phyloP scores from a whole-genome alignment of 2,113 vertebrate species.

The Copsychus sechellarum region DNA sequence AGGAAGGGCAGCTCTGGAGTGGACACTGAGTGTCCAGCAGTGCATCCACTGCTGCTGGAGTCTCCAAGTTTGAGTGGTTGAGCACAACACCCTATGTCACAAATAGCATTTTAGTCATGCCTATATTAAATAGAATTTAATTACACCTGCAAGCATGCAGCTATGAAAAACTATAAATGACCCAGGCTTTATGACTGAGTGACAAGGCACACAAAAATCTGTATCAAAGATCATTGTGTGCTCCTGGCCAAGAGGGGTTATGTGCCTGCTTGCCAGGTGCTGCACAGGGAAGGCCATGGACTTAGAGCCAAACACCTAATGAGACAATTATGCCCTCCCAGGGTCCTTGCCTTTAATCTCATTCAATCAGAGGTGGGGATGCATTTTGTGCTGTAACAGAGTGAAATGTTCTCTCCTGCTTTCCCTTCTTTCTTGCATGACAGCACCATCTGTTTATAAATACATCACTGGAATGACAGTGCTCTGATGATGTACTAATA shows the following conservation, averaged over 20 bases:
- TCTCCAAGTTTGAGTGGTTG: background rate
- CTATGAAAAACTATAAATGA: background rate
- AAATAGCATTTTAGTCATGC: background rate
- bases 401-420: conserved; percentile 22
- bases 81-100: background rate
- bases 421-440: conserved; percentile 46
- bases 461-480: conserved; percentile 66
- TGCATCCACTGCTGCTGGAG: background rate
- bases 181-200: background rate
- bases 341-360: background rate
- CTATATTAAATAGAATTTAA: background rate
- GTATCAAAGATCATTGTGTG: background rate
- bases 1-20: background rate
- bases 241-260: background rate
- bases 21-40: background rate
- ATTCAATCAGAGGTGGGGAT: background rate
- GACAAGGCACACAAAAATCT: rapidly evolving
- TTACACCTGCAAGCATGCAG: background rate
- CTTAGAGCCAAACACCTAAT: background rate
- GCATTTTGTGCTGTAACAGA: background rate
- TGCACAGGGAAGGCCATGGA: background rate
- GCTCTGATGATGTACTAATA: conserved; percentile 72
- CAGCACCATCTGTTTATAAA: conserved; percentile 72
- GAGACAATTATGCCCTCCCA: background rate
- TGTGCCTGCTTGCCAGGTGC: background rate